Evolutionary conservation across 2,888 invertebrate genomes (phyloP), one percentile per base, ranked within the genome.

Genomic region (Tenthredo notha): DNA sequence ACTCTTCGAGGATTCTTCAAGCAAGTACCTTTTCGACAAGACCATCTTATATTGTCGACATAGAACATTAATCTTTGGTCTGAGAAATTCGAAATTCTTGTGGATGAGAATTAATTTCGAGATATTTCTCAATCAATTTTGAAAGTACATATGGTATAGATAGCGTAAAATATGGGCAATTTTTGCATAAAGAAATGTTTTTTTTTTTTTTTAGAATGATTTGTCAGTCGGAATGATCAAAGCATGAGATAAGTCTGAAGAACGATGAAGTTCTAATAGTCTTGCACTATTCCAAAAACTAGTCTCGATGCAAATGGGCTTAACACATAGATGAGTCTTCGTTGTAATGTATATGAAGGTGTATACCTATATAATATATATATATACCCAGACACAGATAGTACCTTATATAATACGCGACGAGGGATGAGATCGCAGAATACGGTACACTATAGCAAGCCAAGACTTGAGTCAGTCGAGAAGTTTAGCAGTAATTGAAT

Each of bases 401-500:
- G 10, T n/a, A 43, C 33, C 33, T 70, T 54, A 47, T 77, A 77
- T 33, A 77, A 77, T 77, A 77, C 77, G 50, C 47, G 37, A 47
- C n/a, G 47, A 47, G 67, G 70, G 70, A 83, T 67, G 83, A 83
- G 67, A 70, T 67, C 47, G 43, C 18, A 83, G 83, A 83, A 83
- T 83, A 83, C 83, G 83, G 83, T 83, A 83, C 78, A 88, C 72
- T 77, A 85, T 84, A 85, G 87, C 86, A 84, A 86, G 87, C 85
- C 87, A 87, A 89, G 91, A 92, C 91, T 92, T 70, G 83, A 83
- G 83, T 91, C 91, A 88, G 90, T 91, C 90, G 90, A 92, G 92
- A 92, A 92, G 92, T 92, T 92, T 91, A 91, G 92, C 91, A 90
- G 92, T 92, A 92, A 92, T 92, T 92, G 92, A 92, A 92, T 92